Conservation (phyloP, 1,140 invertebrate genomes). For the Lutraria rhynchaena region DNA sequence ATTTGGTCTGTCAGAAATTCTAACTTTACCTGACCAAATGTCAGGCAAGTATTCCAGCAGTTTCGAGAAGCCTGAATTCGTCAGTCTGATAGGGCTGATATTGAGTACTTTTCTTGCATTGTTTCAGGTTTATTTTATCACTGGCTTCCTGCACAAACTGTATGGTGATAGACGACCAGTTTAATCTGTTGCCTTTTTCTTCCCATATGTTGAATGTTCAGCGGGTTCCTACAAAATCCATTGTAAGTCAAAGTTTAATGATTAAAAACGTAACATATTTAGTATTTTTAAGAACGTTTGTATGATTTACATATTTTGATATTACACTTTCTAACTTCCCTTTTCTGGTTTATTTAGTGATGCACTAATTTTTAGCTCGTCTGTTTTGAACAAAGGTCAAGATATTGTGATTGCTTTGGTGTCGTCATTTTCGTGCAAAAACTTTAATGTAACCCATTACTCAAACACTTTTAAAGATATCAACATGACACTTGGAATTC, state of each 20-base stretch:
- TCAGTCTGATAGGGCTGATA: too few species aligned
- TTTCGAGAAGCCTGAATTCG: too few species aligned
- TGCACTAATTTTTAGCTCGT: not conserved
- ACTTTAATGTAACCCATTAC: too few species aligned
- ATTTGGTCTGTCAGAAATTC: too few species aligned
- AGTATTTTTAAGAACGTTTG: not conserved
- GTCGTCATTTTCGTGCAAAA: too few species aligned
- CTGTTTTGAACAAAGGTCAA: not conserved
- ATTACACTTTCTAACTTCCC: not conserved
- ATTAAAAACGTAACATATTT: not conserved
- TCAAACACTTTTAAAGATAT: too few species aligned
- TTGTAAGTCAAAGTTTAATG: conserved; percentile 72
- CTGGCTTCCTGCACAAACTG: conserved; percentile 93
- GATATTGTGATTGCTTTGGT: too few species aligned
- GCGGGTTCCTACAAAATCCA: conserved; percentile 85
- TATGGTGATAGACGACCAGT: conserved; percentile 95
- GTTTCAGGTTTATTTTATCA: conserved; percentile 92
- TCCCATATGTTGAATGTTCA: conserved; percentile 92
- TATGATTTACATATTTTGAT: not conserved
- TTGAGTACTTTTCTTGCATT: too few species aligned
- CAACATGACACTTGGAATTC: too few species aligned
- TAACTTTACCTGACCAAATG: too few species aligned
- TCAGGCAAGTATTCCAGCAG: too few species aligned
- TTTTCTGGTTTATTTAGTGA: not conserved
- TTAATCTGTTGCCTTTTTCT: conserved; percentile 96